A percentile compares a stretch with the other conserved stretches of the same genome.
These are phyloP conservation scores for Smutsia gigantea DNA, from an alignment of 2,797 vertebrate genomes.

Conservation along the genomic window DNA sequence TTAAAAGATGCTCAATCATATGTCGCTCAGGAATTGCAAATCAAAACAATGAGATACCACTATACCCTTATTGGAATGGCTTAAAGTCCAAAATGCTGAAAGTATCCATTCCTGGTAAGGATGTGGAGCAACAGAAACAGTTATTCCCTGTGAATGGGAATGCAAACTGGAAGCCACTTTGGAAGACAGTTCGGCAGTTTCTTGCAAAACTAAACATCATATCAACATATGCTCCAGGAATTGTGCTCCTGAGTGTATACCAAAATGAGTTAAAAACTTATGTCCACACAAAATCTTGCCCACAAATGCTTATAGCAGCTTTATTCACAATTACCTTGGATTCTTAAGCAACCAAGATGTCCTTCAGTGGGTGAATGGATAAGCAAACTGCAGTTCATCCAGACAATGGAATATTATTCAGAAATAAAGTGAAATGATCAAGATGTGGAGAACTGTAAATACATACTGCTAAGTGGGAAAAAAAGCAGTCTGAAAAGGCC, in stretches of 20 bases:
- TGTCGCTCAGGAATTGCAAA: not conserved
- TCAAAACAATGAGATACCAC: not conserved
- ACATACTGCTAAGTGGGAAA: not conserved
- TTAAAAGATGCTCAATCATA: not conserved
- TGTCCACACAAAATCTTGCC: not conserved
- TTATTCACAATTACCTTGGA: not conserved
- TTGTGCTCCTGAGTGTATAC: not conserved
- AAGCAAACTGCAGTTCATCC: not conserved
- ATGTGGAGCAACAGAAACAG: not conserved
- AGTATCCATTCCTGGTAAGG: not conserved
- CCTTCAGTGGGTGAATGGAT: not conserved
- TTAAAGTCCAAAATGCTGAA: not conserved
- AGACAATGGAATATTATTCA: not conserved
- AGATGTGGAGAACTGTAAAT: not conserved
- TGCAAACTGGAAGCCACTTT: not conserved
- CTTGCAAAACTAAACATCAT: not conserved
- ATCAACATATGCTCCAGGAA: not conserved
- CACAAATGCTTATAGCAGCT: not conserved
- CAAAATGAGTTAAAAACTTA: not conserved
- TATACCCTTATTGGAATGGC: not conserved
- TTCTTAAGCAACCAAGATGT: not conserved
- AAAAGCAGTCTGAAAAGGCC: not conserved
- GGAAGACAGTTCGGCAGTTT: not conserved
- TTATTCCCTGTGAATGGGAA: not conserved
- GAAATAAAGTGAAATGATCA: not conserved